phyloP scores from a whole-genome alignment of 2,113 vertebrate genomes.

The Alexandromys fortis region DNA sequence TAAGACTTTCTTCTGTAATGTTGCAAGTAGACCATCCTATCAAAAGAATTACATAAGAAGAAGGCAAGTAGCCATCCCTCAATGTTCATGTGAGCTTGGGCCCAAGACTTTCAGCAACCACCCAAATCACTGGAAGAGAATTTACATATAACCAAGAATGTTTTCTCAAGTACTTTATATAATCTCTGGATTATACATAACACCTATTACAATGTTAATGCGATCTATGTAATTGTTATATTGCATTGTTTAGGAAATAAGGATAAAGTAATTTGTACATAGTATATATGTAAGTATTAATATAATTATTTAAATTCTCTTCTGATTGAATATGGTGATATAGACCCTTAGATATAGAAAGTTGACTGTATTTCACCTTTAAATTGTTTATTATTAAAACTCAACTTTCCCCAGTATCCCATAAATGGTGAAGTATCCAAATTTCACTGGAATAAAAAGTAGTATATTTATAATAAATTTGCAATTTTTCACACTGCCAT shows the following conservation, averaged over 20 bases:
- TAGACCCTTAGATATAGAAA: not conserved
- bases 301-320: not conserved
- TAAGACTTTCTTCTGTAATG: not conserved
- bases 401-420: not conserved
- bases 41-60: not conserved
- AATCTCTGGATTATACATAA: not conserved
- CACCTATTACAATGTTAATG: not conserved
- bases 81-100: too few species aligned
- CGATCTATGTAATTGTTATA: not conserved
- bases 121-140: not conserved
- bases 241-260: not conserved
- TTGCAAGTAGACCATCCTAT: not conserved
- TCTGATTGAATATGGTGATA: not conserved
- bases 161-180: not conserved
- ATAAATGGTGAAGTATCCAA: not conserved
- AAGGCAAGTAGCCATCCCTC: not conserved
- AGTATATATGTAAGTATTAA: not conserved
- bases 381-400: constrained; percentile 15
- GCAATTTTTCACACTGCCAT: not conserved
- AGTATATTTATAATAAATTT: not conserved
- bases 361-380: not conserved
- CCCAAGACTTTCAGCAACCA: not conserved
- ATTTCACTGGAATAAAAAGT: not conserved
- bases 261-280: not conserved
- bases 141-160: not conserved